Base-by-base conservation (phyloP, 2,113 vertebrate species). In the Leptobrachium ailaonicum region DNA sequence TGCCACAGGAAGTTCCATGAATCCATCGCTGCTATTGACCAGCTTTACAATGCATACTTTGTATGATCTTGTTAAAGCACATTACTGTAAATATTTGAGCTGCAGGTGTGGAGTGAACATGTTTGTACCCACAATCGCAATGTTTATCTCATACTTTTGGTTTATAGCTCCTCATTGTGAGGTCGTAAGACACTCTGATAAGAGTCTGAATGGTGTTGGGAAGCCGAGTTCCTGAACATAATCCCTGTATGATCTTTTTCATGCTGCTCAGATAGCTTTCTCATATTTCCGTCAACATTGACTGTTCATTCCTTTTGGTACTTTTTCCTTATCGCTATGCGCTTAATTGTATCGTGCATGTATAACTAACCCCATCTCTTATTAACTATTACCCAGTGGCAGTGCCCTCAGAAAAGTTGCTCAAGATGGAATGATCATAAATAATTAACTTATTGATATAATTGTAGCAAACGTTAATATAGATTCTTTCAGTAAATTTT, bases 81-180 rank as follows among this genome's bases (percentile, higher is more conserved):
- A 77, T 69, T 82, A 80, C 53, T 78, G 79, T 75, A 83, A 89
- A 87, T 87, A 87, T 88, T 85, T 85, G 81, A 84, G 45, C 70
- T 85, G 75, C 77, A 87, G 86, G 84, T 87, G 84, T 87, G 76
- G 76, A 72, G 10, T 73, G 75, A 84, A 86, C 84, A 83, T 41
- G 47, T 77, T 83, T 84, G 78, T 74, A 71, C 20, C 42, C 71
- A 80, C 64, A 83, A 76, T 68, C 2, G 0, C 77, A 77, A 67
- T 64, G 82, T 69, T 76, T 71, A 76, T 70, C 82, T 82, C 54
- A 0, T 47, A 32, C 73, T 75, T 41, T 71, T 87, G 77, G 76
- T 79, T 76, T 83, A 40, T 50, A 47, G 73, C 64, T 73, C 70
- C 71, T 62, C 76, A 72, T 66, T 66, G 76, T 63, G 75, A 73